Conservation (phyloP, 2,888 invertebrate species). For the Temnothorax ravouxi region DNA sequence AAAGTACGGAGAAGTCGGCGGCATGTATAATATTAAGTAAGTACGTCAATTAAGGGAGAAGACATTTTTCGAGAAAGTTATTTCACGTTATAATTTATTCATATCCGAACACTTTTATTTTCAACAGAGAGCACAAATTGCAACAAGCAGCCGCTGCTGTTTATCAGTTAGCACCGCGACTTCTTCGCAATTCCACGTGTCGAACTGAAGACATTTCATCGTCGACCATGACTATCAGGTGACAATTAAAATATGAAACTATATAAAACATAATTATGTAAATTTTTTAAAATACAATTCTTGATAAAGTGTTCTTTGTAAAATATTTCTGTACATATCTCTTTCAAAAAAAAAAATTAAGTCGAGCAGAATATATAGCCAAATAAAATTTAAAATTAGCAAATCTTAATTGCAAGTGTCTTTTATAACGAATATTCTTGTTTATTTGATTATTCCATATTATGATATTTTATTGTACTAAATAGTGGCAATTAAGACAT, state of each 20-base stretch:
- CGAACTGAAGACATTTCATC: conserved; percentile 15
- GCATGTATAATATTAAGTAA: conserved; percentile 88
- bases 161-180: conserved; percentile 19
- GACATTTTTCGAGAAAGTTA: neutral
- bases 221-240: conserved; percentile 16
- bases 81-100: conserved; percentile 7
- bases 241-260: conserved; percentile 11
- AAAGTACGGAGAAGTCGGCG: conserved; percentile 88
- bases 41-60: conserved; percentile 5
- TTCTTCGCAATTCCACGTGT: conserved; percentile 35
- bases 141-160: conserved; percentile 17
- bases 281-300: neutral
- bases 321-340: neutral
- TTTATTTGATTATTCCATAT: conserved; percentile 22
- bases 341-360: neutral
- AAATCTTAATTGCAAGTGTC: neutral
- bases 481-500: neutral
- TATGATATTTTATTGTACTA: neutral
- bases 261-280: neutral
- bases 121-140: conserved; percentile 42
- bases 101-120: neutral
- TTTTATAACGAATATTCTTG: neutral
- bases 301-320: neutral
- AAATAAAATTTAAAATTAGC: neutral
- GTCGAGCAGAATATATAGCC: neutral